Conservation (phyloP, 2,888 invertebrate species). For the Zeuzera pyrina region DNA sequence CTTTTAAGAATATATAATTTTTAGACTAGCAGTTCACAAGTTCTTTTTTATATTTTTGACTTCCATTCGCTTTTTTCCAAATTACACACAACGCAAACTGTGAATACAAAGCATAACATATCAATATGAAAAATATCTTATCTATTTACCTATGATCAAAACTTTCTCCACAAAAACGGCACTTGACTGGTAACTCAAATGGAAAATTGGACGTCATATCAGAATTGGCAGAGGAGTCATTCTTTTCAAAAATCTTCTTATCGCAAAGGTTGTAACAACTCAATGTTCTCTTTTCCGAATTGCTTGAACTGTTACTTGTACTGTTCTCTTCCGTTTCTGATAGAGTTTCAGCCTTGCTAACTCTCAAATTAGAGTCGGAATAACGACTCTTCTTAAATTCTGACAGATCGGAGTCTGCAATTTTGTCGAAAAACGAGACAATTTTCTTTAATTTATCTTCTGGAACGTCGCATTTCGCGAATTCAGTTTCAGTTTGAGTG, state of each 20-base stretch:
- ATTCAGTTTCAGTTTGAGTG: slow-evolving; percentile 47
- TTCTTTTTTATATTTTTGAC: not conserved
- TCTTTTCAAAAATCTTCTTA: slow-evolving; percentile 12
- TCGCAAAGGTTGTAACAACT: slow-evolving; percentile 29
- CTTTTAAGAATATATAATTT: too few species aligned
- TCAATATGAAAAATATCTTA: not conserved
- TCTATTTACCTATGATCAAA: slow-evolving; percentile 36
- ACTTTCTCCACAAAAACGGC: slow-evolving; percentile 42
- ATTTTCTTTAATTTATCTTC: slow-evolving; percentile 59
- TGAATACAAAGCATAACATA: too few species aligned
- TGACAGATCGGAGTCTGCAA: slow-evolving; percentile 32
- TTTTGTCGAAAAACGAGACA: slow-evolving; percentile 57
- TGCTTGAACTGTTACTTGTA: slow-evolving; percentile 4
- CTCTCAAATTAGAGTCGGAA: slow-evolving; percentile 32
- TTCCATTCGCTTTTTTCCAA: too few species aligned
- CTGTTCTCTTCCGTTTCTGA: slow-evolving; percentile 16
- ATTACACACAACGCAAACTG: too few species aligned
- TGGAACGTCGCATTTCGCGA: slow-evolving; percentile 24
- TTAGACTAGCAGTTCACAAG: not conserved
- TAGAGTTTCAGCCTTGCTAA: slow-evolving; percentile 14
- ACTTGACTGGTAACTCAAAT: slow-evolving; percentile 21
- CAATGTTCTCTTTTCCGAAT: slow-evolving; percentile 28
- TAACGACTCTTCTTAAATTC: slow-evolving; percentile 34
- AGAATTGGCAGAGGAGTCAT: slow-evolving; percentile 20
- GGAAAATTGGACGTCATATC: slow-evolving; percentile 19